Evolutionary conservation across 2,888 invertebrate species (phyloP).

Genomic region (Spodoptera littoralis): DNA sequence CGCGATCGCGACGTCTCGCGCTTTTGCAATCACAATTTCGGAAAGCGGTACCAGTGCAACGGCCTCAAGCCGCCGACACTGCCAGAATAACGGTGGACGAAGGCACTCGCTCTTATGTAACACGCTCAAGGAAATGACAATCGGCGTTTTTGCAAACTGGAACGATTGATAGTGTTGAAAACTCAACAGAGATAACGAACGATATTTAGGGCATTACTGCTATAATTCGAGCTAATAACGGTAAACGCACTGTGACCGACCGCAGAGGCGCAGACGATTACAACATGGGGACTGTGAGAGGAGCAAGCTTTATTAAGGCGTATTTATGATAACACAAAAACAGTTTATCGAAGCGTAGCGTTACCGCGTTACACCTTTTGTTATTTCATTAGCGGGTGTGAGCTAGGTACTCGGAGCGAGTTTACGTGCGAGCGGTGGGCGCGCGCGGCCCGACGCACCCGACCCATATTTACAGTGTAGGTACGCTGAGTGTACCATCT

Average conservation of each 20-base stretch:
- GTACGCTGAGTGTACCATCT: slow-evolving; percentile 69
- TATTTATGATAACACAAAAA: slow-evolving; percentile 59
- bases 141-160: slow-evolving; percentile 57
- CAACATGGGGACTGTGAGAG: slow-evolving; percentile 40
- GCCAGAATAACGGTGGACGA: slow-evolving; percentile 67
- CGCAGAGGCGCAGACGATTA: slow-evolving; percentile 26
- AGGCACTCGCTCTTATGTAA: slow-evolving; percentile 69
- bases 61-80: slow-evolving; percentile 62
- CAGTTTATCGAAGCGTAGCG: slow-evolving; percentile 64
- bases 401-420: slow-evolving; percentile 58
- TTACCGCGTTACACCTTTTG: slow-evolving; percentile 66
- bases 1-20: slow-evolving; percentile 62
- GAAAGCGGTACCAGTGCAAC: slow-evolving; percentile 74
- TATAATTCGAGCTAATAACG: slow-evolving; percentile 27
- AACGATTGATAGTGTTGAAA: slow-evolving; percentile 58
- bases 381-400: slow-evolving; percentile 68
- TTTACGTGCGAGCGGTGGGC: slow-evolving; percentile 64
- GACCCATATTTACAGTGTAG: slow-evolving; percentile 76
- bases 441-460: slow-evolving; percentile 58
- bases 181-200: slow-evolving; percentile 53
- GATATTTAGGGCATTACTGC: slow-evolving; percentile 35
- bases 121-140: slow-evolving; percentile 65
- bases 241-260: slow-evolving; percentile 28
- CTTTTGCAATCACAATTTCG: slow-evolving; percentile 80
- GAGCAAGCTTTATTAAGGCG: slow-evolving; percentile 44